Conservation (phyloP, 2,888 invertebrate species). For the Acrocera orbiculus region DNA sequence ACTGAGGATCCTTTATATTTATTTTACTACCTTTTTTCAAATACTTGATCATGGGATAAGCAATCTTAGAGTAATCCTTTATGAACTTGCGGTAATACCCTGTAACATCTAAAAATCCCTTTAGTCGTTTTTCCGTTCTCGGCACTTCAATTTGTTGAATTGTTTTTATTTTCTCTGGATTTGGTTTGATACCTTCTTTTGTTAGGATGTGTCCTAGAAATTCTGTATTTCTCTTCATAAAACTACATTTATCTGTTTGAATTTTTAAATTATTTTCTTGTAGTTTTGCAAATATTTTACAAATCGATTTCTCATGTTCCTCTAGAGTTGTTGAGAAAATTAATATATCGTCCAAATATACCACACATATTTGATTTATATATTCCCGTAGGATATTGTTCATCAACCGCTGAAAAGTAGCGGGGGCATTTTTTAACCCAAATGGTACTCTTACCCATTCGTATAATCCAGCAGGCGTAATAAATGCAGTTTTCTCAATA, state of each 20-base stretch:
- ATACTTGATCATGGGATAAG: constrained; percentile 11
- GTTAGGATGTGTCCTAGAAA: constrained; percentile 10
- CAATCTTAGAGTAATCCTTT: constrained; percentile 8
- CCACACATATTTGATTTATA: constrained; percentile 8
- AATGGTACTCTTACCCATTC: constrained; percentile 12
- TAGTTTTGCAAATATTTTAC: constrained; percentile 9
- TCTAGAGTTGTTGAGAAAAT: constrained; percentile 9
- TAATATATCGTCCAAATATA: constrained; percentile 8
- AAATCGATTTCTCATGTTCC: constrained; percentile 9
- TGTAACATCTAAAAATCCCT: constrained; percentile 6
- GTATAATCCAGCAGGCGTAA: constrained; percentile 9
- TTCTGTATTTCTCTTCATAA: constrained; percentile 5
- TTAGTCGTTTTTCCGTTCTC: constrained; percentile 7
- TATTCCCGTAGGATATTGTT: constrained; percentile 7
- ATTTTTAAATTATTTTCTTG: constrained; percentile 9
- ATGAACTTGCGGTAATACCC: constrained; percentile 11
- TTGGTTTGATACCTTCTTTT: constrained; percentile 9
- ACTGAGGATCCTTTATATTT: constrained; percentile 9
- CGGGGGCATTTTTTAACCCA: constrained; percentile 8
- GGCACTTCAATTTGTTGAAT: constrained; percentile 7
- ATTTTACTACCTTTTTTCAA: constrained; percentile 9
- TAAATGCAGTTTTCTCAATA: constrained; percentile 12
- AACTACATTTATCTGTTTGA: constrained; percentile 10
- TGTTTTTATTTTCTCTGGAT: constrained; percentile 8
- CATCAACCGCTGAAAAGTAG: constrained; percentile 9